Percentiles rank a stretch among this genome's conserved stretches.
phyloP scores from a whole-genome alignment of 2,797 vertebrate genomes.

The Hippopotamyrus pictus region DNA sequence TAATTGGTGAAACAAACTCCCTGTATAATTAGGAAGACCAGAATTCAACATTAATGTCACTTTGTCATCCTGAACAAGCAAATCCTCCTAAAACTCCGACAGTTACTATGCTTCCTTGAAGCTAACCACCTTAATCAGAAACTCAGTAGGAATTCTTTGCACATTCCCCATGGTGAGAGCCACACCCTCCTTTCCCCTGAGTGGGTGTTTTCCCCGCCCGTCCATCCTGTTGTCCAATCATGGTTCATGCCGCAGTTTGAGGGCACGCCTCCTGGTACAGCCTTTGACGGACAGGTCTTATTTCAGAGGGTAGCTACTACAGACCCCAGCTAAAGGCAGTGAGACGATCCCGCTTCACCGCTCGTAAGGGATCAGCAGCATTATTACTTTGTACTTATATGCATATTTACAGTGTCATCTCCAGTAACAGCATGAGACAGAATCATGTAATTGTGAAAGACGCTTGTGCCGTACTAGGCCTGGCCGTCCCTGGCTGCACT shows the following conservation, averaged over 20 bases:
- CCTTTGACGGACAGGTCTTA: background rate
- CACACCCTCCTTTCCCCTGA: background rate
- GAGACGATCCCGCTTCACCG: conserved; percentile 27
- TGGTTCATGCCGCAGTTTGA: background rate
- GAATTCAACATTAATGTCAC: background rate
- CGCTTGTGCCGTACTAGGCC: background rate
- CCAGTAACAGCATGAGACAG: conserved; percentile 22
- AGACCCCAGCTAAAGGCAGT: conserved; percentile 40
- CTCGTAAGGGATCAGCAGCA: conserved; percentile 22
- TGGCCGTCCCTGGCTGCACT: conserved; percentile 16
- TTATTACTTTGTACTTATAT: conserved; percentile 28
- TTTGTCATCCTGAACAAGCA: conserved; percentile 5
- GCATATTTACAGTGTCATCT: conserved; percentile 22
- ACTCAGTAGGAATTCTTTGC: conserved; percentile 26
- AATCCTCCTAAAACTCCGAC: conserved; percentile 14
- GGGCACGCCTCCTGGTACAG: background rate
- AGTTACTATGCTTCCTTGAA: conserved; percentile 25
- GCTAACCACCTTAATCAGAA: conserved; percentile 19
- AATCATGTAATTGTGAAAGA: conserved; percentile 15
- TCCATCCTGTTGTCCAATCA: conserved; percentile 8
- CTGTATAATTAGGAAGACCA: conserved; percentile 22
- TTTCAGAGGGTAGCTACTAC: conserved; percentile 25
- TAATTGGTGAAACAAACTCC: conserved; percentile 26
- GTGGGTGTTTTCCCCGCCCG: conserved; percentile 7
- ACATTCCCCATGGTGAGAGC: background rate